Conservation (phyloP, 2,888 invertebrate genomes). For the Chrysomela aeneicollis region DNA sequence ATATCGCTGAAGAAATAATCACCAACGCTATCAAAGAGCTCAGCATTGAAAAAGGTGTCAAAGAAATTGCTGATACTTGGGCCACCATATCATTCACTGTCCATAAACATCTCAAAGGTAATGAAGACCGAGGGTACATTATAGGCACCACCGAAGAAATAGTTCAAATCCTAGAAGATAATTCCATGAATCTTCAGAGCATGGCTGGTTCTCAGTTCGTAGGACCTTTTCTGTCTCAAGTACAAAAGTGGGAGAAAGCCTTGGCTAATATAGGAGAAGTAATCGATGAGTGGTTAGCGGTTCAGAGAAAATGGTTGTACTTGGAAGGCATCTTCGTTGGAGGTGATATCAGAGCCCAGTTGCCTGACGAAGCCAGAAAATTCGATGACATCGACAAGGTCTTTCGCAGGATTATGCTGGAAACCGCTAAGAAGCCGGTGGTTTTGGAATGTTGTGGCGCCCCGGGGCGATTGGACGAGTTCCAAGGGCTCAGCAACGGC, state of each 20-base stretch:
- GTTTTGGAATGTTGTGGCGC: conserved; percentile 83
- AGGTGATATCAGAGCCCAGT: conserved; percentile 84
- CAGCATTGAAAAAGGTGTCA: conserved; percentile 88
- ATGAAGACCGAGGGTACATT: conserved; percentile 75
- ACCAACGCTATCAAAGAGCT: conserved; percentile 90
- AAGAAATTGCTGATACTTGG: conserved; percentile 83
- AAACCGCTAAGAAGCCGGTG: conserved; percentile 80
- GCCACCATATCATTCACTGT: conserved; percentile 70
- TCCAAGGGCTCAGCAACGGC: conserved; percentile 74
- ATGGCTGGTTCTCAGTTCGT: conserved; percentile 92
- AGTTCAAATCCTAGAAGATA: conserved; percentile 79
- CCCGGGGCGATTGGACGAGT: conserved; percentile 77
- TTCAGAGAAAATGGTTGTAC: conserved; percentile 91
- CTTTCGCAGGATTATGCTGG: conserved; percentile 85
- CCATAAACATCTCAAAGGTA: conserved; percentile 73
- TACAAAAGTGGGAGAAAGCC: conserved; percentile 86
- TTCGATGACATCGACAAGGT: conserved; percentile 88
- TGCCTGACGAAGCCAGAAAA: conserved; percentile 89
- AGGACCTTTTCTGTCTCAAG: conserved; percentile 83
- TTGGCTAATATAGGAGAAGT: conserved; percentile 76
- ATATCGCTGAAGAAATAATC: conserved; percentile 86
- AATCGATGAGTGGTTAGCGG: conserved; percentile 85
- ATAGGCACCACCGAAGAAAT: conserved; percentile 83
- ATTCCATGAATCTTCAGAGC: conserved; percentile 88
- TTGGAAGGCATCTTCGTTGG: conserved; percentile 92